phyloP scores from a whole-genome alignment of 2,113 vertebrate species.

The Clupea harengus region DNA sequence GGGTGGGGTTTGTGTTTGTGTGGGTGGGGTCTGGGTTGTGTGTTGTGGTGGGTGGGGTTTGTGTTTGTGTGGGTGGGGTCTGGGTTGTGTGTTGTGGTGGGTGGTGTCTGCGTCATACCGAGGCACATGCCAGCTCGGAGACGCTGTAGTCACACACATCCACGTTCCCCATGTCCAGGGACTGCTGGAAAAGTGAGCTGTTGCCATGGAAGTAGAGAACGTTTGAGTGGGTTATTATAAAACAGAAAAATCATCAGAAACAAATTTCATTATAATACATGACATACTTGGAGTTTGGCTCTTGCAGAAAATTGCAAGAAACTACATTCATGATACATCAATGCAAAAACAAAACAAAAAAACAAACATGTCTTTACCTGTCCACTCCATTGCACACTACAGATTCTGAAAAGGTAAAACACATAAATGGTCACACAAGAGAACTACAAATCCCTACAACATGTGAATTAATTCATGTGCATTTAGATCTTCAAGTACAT shows the following conservation, averaged over 20 bases:
- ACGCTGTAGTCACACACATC: not conserved
- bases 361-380: not conserved
- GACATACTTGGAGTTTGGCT: not conserved
- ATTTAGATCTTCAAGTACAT: not conserved
- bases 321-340: not conserved
- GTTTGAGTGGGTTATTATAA: not conserved
- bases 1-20: no score
- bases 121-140: not conserved
- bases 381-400: not conserved
- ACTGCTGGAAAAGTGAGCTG: not conserved
- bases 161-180: not conserved
- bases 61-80: no score
- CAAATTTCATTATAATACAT: not conserved
- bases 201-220: not conserved
- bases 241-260: not conserved
- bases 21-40: no score
- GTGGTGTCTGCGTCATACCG: not conserved
- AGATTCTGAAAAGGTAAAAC: not conserved
- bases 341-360: not conserved
- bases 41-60: no score
- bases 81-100: not conserved
- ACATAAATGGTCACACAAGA: not conserved
- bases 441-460: no score
- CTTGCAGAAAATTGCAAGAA: not conserved
- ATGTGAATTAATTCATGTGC: not conserved